These are phyloP conservation scores for Urocynchramus pylzowi DNA, from an alignment of 2,113 vertebrate genomes.

Conservation along the genomic window DNA sequence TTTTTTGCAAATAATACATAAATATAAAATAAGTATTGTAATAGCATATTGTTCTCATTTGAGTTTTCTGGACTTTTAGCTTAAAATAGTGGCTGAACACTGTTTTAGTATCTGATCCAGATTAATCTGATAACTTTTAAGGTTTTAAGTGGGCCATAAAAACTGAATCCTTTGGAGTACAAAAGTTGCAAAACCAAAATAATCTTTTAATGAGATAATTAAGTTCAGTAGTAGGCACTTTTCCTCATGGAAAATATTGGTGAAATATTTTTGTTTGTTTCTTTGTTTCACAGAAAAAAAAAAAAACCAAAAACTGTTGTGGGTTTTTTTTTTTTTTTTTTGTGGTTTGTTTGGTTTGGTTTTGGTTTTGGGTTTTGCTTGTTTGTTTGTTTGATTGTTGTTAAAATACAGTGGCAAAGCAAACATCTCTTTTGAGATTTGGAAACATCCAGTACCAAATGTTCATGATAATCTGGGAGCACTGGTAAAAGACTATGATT, in stretches of 20 bases:
- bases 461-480: background rate
- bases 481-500: background rate
- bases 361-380: background rate
- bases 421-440: background rate
- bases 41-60: background rate
- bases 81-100: background rate
- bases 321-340: background rate
- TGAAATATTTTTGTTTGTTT: background rate
- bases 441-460: background rate
- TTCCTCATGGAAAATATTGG: background rate
- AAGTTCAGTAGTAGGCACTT: background rate
- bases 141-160: background rate
- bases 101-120: background rate
- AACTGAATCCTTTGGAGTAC: background rate
- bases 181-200: background rate
- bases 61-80: background rate
- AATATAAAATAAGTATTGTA: background rate
- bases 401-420: background rate
- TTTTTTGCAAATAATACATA: background rate
- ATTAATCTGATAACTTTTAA: background rate
- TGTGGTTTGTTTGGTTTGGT: background rate
- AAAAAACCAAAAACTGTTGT: too few relatives aligned
- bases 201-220: background rate
- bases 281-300: background rate
- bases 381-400: background rate